A percentile compares a stretch with the other conserved stretches of the same genome.
phyloP scores from a whole-genome alignment of 2,797 vertebrate species.

The Pangasius macronema region DNA sequence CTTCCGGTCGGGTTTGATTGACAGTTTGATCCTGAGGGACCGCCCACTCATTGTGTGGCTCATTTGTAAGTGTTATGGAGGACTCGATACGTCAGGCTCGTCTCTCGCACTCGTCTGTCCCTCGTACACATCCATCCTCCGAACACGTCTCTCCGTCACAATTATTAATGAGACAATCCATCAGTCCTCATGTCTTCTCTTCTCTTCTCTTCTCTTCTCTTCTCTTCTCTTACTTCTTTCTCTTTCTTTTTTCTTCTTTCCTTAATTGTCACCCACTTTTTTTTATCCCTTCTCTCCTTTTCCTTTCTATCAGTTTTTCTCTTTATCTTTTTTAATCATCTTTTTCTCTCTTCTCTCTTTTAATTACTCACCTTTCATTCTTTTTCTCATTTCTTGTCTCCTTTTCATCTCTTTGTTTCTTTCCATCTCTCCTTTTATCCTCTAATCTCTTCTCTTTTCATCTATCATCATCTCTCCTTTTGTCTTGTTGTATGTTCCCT shows the following conservation, averaged over 20 bases:
- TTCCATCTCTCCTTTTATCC: conserved; percentile 28
- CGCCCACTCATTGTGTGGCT: background rate
- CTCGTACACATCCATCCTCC: background rate
- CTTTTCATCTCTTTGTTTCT: background rate
- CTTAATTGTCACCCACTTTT: no score
- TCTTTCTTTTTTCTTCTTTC: no score
- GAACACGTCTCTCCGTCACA: background rate
- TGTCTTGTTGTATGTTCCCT: background rate
- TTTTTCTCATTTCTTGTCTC: background rate
- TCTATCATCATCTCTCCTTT: background rate
- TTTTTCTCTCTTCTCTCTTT: background rate
- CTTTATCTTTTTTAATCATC: background rate
- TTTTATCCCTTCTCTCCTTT: background rate
- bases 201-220: background rate
- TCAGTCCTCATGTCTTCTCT: background rate
- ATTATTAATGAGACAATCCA: conserved; percentile 28
- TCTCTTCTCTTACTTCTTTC: background rate
- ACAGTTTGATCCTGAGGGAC: conserved; percentile 31
- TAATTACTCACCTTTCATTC: background rate
- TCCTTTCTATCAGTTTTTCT: background rate
- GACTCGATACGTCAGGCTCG: background rate
- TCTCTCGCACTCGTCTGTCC: background rate
- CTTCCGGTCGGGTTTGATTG: conserved; percentile 29
- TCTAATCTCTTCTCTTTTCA: no score
- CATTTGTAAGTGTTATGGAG: conserved; percentile 40